Evolutionary conservation across 2,113 vertebrate genomes (phyloP), one percentile per base, ranked within the genome.

Genomic region (Lagopus muta): DNA sequence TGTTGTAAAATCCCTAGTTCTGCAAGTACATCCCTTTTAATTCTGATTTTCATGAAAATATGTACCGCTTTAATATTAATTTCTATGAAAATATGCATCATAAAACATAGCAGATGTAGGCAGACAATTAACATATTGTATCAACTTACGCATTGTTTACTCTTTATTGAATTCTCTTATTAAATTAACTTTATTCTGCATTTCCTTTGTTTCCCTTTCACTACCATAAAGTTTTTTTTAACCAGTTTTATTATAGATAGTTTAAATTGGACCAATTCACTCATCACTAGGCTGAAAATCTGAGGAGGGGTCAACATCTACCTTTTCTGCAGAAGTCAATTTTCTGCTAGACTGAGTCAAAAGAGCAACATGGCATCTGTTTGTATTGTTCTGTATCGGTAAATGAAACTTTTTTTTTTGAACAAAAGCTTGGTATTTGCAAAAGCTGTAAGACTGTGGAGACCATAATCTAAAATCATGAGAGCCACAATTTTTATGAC

Each of bases 391-490:
- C 81, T 76, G 24, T 89, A 94, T 50, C 1, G 0, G 92, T 94
- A 94, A 95, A 94, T 66, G 92, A 94, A 96, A 96, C 77, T 92
- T 90, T 75, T 69, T 36, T 70, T 75, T 74, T 65, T 36, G 69
- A 71, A 89, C 82, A 90, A 95, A 95, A 82, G 88, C 94, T 60
- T 73, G 54, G 70, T 94, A 82, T 93, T 93, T 92, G 89, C 89
- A 96, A 89, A 94, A 96, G 92, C 94, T 82, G 58, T 84, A 91
- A 89, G 94, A 96, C 96, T 96, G 92, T 76, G 95, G 96, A 96
- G 95, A 91, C 94, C 81, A 95, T 95, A 96, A 96, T 92, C 92
- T 95, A 88, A 96, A 96, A 96, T 96, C 96, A 96, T 89, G 95
- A 96, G 81, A 89, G 86, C 91, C 84, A 95, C 96, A 95, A 95